Base-by-base conservation (phyloP, 2,888 invertebrate species). In the Rotaria macrura region DNA sequence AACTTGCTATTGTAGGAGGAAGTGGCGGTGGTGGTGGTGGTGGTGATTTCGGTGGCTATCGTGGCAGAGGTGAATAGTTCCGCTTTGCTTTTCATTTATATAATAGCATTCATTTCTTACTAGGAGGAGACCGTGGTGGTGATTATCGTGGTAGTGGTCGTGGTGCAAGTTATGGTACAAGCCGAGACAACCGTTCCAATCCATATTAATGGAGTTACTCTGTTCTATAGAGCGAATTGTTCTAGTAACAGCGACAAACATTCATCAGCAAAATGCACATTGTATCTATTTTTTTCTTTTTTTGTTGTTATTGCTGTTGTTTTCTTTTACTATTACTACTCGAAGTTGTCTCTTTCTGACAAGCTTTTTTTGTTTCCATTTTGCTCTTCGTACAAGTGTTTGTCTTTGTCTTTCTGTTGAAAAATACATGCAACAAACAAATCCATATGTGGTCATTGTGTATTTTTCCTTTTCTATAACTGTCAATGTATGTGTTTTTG, bases 121-220 rank as follows among this genome's bases (percentile, higher is more conserved):
- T 65, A 65, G 65, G 65, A 34, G 52, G 52, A 47, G 83, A 83
- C 43, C 83, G 83, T n/a, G 55, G 55, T 57, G 52, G 55, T 14
- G 43, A 54, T 20, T n/a, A 54, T 20, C n/a, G 49, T 25, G 47
- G 83, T 4, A 17, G 85, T 10, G 40, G 65, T 49, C 55, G 84
- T n/a, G 83, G 74, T 52, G 65, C 84, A 23, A 49, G 29, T 38
- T n/a, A 84, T 43, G 85, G 92, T 92, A 87, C 87, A 86, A 87
- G 87, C 79, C 47, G 84, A 29, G 43, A 49, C 14, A 23, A 55
- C 17, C 54, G 43, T 17, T 29, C 49, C 23, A 79, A 54, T 72
- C 79, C 83, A 55, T 29, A 87, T 52, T 40, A 43, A 34, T 65
- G 23, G 29, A 54, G 23, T 3, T n/a, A 5, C 23, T 74, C 9